These are phyloP conservation scores for Gallinago stenura DNA, from an alignment of 2,797 vertebrate species.

Conservation along the genomic window DNA sequence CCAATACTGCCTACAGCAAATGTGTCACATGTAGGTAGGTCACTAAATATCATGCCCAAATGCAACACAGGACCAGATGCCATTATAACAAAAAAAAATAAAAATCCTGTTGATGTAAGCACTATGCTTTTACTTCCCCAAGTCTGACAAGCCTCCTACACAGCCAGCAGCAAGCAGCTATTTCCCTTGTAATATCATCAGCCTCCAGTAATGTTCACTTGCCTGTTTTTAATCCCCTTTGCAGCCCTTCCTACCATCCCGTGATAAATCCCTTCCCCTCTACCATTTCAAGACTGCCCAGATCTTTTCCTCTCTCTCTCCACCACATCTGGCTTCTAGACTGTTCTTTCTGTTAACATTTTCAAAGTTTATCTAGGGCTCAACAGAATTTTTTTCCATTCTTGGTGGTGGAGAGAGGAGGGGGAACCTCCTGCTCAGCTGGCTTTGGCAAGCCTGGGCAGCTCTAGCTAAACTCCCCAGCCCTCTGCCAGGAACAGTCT, in stretches of 20 bases:
- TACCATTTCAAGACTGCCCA: not conserved
- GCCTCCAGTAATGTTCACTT: constrained; percentile 47
- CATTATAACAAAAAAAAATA: not conserved
- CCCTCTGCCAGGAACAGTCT: constrained; percentile 49
- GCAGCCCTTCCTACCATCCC: not conserved
- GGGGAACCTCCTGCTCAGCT: constrained; percentile 23
- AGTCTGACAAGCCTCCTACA: constrained; percentile 70
- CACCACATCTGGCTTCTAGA: not conserved
- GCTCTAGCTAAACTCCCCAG: constrained; percentile 49
- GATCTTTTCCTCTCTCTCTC: not conserved
- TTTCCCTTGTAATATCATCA: constrained; percentile 64
- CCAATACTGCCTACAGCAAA: constrained; percentile 30
- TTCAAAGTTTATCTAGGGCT: not conserved
- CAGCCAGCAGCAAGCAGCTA: constrained; percentile 57
- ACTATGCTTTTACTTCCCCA: constrained; percentile 59
- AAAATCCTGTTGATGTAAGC: constrained; percentile 36
- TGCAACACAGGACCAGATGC: constrained; percentile 43
- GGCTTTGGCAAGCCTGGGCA: constrained; percentile 55
- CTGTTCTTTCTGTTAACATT: constrained; percentile 20
- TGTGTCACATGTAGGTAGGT: constrained; percentile 50
- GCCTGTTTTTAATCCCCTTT: constrained; percentile 53
- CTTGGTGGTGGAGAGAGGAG: not conserved
- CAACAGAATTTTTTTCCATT: not conserved
- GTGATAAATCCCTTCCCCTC: constrained; percentile 13
- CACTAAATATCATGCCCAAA: constrained; percentile 58